Conservation (phyloP, 2,113 vertebrate species). For the Chroicocephalus ridibundus region DNA sequence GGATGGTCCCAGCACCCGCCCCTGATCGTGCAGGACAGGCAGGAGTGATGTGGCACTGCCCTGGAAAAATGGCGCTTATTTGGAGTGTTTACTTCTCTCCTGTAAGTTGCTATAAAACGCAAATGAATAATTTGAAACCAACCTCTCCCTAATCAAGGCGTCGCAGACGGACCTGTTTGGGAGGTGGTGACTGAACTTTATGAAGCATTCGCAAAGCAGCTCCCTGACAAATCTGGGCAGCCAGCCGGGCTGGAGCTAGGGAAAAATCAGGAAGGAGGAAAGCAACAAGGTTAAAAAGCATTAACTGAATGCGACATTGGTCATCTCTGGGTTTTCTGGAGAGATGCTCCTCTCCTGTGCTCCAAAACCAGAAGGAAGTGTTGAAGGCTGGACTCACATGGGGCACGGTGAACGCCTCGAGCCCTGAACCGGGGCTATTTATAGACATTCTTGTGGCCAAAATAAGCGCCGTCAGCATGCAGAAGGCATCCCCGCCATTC, state of each 20-base stretch:
- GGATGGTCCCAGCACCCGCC: fast-evolving
- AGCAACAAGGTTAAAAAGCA: background rate
- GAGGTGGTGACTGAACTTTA: background rate
- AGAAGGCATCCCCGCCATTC: background rate
- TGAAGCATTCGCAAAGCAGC: slow-evolving; percentile 7
- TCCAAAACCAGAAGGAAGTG: background rate
- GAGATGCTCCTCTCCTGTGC: fast-evolving
- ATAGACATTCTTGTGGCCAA: slow-evolving; percentile 24
- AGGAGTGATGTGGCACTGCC: background rate
- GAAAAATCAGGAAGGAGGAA: background rate
- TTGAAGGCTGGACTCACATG: background rate
- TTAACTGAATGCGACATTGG: fast-evolving
- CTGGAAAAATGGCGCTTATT: background rate
- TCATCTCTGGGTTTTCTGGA: fast-evolving
- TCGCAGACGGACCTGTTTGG: background rate
- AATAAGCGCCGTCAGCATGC: background rate
- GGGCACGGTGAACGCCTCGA: fast-evolving
- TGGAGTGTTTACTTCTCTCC: background rate
- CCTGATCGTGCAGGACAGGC: fast-evolving
- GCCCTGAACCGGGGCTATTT: background rate
- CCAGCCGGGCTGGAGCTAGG: fast-evolving
- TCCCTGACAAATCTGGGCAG: background rate
- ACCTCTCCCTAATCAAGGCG: background rate
- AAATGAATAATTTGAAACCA: background rate
- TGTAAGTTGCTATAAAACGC: background rate